These are phyloP conservation scores for Sylvia borin DNA, from an alignment of 2,797 vertebrate species.

Conservation along the genomic window DNA sequence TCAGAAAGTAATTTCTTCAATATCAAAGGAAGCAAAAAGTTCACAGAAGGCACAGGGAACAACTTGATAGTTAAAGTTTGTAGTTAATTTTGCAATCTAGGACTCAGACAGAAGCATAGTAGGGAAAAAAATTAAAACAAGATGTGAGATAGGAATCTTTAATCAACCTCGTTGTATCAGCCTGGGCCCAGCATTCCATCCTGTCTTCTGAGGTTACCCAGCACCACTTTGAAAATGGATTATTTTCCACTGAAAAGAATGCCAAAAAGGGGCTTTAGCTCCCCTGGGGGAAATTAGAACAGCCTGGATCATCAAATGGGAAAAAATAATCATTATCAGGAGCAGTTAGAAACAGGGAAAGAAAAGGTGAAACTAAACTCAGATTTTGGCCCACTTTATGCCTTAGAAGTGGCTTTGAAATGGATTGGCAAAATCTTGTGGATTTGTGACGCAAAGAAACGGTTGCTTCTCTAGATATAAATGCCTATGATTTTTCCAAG, in stretches of 20 bases:
- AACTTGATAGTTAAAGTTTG: not conserved
- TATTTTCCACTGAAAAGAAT: conserved; percentile 66
- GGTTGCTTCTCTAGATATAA: not conserved
- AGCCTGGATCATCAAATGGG: conserved; percentile 45
- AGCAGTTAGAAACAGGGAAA: not conserved
- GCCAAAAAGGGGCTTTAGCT: conserved; percentile 39
- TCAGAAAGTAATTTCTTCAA: not conserved
- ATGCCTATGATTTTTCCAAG: not conserved
- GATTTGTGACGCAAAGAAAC: not conserved
- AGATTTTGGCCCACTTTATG: not conserved
- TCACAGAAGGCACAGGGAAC: not conserved
- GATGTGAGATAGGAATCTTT: conserved; percentile 70
- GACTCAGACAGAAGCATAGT: conserved; percentile 25
- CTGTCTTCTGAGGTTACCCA: conserved; percentile 59
- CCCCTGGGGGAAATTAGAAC: conserved; percentile 50
- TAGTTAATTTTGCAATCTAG: not conserved
- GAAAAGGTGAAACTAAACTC: not conserved
- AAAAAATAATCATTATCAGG: conserved; percentile 19
- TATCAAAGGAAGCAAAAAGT: not conserved
- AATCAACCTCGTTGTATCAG: conserved; percentile 36
- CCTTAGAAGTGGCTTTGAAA: not conserved
- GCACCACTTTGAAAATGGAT: conserved; percentile 69
- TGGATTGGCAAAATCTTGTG: not conserved
- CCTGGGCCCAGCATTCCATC: conserved; percentile 25
- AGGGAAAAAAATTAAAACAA: conserved; percentile 57